A percentile compares a stretch with the other conserved stretches of the same genome.
Conservation (phyloP, 2,113 vertebrate genomes). For the Oreocharis arfaki region DNA sequence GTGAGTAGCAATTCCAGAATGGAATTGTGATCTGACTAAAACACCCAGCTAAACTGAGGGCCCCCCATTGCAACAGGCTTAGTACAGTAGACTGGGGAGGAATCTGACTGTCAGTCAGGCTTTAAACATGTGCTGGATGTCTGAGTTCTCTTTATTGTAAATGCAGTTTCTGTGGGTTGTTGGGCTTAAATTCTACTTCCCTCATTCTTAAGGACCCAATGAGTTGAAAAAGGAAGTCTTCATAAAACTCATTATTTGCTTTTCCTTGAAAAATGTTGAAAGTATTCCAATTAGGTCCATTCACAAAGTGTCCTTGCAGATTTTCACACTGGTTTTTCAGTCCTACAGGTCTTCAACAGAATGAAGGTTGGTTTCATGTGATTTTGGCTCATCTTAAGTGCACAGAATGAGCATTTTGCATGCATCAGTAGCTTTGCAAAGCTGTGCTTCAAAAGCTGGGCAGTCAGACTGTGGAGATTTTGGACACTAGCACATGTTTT, state of each 20-base stretch:
- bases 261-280: background rate
- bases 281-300: background rate
- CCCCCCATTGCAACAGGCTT: background rate
- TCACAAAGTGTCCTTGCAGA: background rate
- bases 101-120: background rate
- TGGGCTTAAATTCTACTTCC: background rate
- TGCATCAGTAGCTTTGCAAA: background rate
- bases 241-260: background rate
- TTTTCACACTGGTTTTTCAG: background rate
- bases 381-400: background rate
- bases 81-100: background rate
- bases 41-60: background rate
- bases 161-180: background rate
- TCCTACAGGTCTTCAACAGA: background rate
- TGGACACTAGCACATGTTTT: background rate
- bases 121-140: background rate
- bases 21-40: background rate
- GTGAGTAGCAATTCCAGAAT: conserved; percentile 67
- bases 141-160: background rate
- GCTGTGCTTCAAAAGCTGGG: background rate
- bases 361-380: background rate
- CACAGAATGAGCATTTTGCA: background rate
- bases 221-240: background rate
- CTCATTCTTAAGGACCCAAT: background rate
- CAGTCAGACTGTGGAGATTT: background rate